phyloP scores from a whole-genome alignment of 30 jellyfish, hydroid and myxozoan species.

The Calvadosia cruxmelitensis region DNA sequence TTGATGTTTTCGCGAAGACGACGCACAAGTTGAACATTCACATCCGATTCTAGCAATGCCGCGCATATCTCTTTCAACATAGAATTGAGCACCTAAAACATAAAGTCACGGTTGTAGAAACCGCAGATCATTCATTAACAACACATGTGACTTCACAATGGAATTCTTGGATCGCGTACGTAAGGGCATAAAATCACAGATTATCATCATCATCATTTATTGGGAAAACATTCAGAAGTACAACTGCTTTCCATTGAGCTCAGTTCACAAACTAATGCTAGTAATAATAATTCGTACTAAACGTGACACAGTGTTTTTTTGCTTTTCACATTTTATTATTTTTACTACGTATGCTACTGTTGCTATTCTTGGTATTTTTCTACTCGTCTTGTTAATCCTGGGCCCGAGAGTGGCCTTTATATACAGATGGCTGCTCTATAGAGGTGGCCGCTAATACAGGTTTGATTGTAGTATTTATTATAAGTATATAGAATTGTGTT shows the following conservation, averaged over 20 bases:
- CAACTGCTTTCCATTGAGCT: background rate
- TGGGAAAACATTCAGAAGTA: background rate
- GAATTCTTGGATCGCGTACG: background rate
- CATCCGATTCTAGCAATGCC: constrained; percentile 98
- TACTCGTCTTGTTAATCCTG: no score
- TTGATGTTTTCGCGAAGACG: constrained; percentile 78
- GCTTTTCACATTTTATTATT: no score
- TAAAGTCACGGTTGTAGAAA: background rate
- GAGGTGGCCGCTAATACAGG: no score
- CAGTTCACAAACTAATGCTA: no score
- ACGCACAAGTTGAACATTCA: constrained; percentile 86
- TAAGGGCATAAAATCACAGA: background rate
- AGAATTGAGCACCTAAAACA: constrained; percentile 56
- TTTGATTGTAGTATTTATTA: no score
- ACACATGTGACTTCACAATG: background rate
- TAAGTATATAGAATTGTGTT: no score
- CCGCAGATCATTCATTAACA: background rate
- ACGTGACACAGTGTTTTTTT: no score
- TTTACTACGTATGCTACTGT: no score
- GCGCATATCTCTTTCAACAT: constrained; percentile 98
- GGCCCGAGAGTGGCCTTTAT: no score
- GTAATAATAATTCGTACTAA: no score
- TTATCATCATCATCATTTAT: background rate
- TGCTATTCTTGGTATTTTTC: no score
- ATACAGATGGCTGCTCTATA: no score